A percentile compares a stretch with the other conserved stretches of the same genome.
Evolutionary conservation across 1,140 invertebrate genomes (phyloP).

Genomic region (Metaphire vulgaris): DNA sequence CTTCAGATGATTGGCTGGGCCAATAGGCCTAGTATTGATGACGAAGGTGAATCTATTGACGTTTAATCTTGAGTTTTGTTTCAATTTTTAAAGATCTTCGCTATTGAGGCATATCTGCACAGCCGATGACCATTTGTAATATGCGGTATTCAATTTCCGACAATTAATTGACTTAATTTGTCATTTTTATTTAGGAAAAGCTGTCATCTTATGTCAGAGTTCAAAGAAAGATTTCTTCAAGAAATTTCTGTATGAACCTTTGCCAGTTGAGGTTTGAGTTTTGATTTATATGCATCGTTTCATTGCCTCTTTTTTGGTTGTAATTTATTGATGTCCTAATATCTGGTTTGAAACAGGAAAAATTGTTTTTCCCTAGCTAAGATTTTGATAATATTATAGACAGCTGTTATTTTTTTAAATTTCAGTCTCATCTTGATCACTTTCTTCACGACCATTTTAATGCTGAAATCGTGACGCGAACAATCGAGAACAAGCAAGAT

Average conservation of each 20-base stretch:
- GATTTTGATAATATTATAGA: too few species aligned
- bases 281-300: constrained; percentile 13
- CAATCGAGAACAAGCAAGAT: constrained; percentile 99
- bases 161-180: too few species aligned
- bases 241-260: constrained; percentile 93
- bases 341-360: constrained; percentile 1
- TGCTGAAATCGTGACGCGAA: constrained; percentile 98
- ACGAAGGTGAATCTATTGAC: constrained; percentile 61
- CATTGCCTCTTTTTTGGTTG: not conserved
- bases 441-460: constrained; percentile 98
- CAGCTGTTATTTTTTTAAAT: constrained; percentile 28
- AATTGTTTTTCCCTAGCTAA: too few species aligned
- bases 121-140: too few species aligned
- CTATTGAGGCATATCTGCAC: too few species aligned
- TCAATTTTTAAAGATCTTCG: too few species aligned
- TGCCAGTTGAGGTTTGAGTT: constrained; percentile 77
- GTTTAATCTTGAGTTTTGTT: constrained; percentile 58
- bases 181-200: constrained; percentile 69
- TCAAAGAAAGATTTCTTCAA: constrained; percentile 99
- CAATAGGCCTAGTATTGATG: constrained; percentile 74
- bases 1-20: constrained; percentile 88
- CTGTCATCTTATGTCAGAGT: constrained; percentile 91
- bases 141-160: too few species aligned
- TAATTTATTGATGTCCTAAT: not conserved
- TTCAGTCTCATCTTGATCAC: constrained; percentile 85